Evolutionary conservation across 2,797 vertebrate genomes (phyloP).

Genomic region (Neostethus bicornis): DNA sequence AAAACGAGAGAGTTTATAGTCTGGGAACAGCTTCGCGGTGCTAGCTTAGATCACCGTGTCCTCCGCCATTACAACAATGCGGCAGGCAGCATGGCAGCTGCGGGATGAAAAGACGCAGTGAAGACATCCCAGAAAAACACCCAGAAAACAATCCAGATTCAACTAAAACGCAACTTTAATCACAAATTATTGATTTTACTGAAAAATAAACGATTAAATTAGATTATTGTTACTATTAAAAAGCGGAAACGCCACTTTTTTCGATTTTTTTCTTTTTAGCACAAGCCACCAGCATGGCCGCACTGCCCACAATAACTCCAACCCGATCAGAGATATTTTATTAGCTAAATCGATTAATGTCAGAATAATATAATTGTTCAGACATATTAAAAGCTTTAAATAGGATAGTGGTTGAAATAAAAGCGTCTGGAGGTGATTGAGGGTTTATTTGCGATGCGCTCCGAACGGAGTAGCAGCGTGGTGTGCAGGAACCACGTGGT

Average conservation of each 20-base stretch:
- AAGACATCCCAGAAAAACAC: slow-evolving; percentile 37
- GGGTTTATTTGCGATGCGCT: slow-evolving; percentile 53
- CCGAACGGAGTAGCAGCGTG: slow-evolving; percentile 81
- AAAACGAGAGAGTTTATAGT: not conserved
- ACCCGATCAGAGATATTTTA: slow-evolving; percentile 44
- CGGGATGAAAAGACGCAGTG: slow-evolving; percentile 77
- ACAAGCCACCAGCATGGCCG: slow-evolving; percentile 86
- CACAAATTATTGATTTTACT: slow-evolving; percentile 1
- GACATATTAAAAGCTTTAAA: no score
- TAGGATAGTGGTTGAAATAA: no score
- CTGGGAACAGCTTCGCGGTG: slow-evolving; percentile 29
- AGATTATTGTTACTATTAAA: slow-evolving; percentile 26
- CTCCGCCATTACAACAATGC: slow-evolving; percentile 88
- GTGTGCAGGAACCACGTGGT: slow-evolving; percentile 92
- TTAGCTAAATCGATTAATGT: slow-evolving; percentile 29
- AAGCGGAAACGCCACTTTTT: slow-evolving; percentile 66
- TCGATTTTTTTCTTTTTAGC: slow-evolving; percentile 56
- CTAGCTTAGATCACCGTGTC: slow-evolving; percentile 62
- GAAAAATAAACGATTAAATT: not conserved
- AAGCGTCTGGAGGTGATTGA: not conserved
- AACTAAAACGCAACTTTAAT: not conserved
- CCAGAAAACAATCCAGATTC: slow-evolving; percentile 1
- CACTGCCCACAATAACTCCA: slow-evolving; percentile 82
- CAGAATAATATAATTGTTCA: slow-evolving; percentile 5
- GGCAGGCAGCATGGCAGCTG: slow-evolving; percentile 84